These are phyloP conservation scores for Eonycteris spelaea DNA, from an alignment of 2,113 vertebrate species.

Conservation along the genomic window DNA sequence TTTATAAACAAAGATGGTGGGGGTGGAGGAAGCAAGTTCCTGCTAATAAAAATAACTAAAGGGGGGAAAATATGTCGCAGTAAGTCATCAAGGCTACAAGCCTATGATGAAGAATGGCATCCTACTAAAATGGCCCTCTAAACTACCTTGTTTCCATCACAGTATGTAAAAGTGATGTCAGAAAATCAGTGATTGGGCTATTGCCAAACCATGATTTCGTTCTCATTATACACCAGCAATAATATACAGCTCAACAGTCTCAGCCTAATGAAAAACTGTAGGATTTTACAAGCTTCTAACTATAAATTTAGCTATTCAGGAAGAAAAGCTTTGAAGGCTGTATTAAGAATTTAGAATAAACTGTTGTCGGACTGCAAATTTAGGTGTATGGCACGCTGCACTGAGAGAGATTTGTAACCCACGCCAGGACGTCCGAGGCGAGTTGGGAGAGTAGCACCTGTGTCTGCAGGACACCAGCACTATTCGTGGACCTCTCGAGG, in stretches of 20 bases:
- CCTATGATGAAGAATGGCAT: fast-evolving
- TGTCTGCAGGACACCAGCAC: neutral
- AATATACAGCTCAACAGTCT: neutral
- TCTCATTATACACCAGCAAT: neutral
- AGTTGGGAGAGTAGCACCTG: neutral
- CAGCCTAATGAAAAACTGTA: neutral
- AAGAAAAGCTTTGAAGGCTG: neutral
- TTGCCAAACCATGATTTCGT: neutral
- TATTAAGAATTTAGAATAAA: neutral
- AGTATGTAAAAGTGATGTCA: neutral
- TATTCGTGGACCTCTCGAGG: neutral
- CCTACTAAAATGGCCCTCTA: fast-evolving
- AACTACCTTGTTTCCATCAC: neutral
- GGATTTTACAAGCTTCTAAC: neutral
- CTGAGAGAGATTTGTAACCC: fast-evolving
- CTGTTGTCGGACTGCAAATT: neutral
- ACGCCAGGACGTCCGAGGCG: neutral
- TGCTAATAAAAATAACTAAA: neutral
- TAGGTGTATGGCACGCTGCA: neutral
- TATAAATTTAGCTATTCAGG: neutral
- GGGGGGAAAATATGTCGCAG: neutral
- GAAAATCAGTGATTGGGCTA: neutral
- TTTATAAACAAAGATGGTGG: neutral
- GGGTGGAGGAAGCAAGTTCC: fast-evolving
- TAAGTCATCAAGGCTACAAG: neutral